These are phyloP conservation scores for Clanis bilineata DNA, from an alignment of 2,888 invertebrate genomes.

Conservation along the genomic window DNA sequence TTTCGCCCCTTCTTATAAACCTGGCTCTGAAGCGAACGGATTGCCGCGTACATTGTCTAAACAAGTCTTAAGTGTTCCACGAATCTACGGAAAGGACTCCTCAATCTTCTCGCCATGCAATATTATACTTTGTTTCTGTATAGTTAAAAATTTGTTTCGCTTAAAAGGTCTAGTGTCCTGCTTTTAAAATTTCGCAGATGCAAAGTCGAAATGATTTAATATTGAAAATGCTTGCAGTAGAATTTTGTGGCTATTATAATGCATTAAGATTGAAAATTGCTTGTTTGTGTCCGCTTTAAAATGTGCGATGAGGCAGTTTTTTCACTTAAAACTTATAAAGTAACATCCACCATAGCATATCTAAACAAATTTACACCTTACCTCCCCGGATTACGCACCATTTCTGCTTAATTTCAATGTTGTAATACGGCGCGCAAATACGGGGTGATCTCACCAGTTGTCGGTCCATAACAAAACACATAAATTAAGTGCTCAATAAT, in stretches of 20 bases:
- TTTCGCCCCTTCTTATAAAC: constrained; percentile 75
- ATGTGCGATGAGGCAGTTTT: constrained; percentile 62
- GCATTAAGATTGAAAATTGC: constrained; percentile 39
- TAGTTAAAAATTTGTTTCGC: not conserved
- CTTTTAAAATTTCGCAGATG: constrained; percentile 46
- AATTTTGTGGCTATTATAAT: constrained; percentile 30
- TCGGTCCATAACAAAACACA: constrained; percentile 83
- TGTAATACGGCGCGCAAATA: not conserved
- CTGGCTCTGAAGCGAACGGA: constrained; percentile 74
- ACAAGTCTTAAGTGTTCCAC: constrained; percentile 70
- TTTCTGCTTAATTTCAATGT: not conserved
- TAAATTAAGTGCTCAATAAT: constrained; percentile 84
- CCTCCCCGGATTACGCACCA: not conserved
- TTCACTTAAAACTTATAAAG: constrained; percentile 21
- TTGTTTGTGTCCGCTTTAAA: constrained; percentile 48
- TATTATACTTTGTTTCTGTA: not conserved
- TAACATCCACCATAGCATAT: not conserved
- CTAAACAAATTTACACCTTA: constrained; percentile 5
- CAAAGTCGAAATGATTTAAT: constrained; percentile 45
- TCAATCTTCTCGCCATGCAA: not conserved
- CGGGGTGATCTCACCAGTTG: constrained; percentile 57
- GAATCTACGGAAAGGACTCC: constrained; percentile 45
- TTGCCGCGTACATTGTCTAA: constrained; percentile 74
- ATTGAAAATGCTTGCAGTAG: constrained; percentile 36
- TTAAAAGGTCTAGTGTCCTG: not conserved